phyloP scores from a whole-genome alignment of 2,113 vertebrate species.

The Zosterops borbonicus region DNA sequence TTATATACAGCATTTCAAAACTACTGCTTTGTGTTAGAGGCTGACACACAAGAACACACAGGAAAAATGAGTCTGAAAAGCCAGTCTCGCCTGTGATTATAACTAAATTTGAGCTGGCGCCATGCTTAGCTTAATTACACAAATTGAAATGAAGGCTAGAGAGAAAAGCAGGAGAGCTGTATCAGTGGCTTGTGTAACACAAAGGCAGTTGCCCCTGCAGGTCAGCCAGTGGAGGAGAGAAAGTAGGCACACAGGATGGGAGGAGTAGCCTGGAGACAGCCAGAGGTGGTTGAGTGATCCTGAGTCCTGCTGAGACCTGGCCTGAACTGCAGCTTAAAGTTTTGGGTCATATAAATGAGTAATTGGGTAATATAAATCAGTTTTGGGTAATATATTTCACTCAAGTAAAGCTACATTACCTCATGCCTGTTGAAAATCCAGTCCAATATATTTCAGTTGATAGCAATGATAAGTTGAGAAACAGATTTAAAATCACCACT shows the following conservation, averaged over 20 bases:
- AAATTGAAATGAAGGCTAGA: background rate
- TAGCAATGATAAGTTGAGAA: background rate
- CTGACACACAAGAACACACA: background rate
- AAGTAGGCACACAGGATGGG: background rate
- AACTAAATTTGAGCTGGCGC: background rate
- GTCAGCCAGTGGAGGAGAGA: background rate
- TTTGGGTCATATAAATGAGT: background rate
- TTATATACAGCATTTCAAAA: background rate
- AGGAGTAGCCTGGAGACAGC: background rate
- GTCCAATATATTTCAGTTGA: background rate
- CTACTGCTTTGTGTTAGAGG: background rate
- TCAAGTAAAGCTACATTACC: background rate
- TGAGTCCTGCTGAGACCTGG: rapidly evolving
- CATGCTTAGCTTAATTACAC: background rate
- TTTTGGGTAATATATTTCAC: background rate
- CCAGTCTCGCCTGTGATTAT: background rate
- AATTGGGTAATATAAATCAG: background rate
- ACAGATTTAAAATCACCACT: background rate
- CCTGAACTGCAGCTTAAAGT: background rate
- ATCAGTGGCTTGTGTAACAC: background rate
- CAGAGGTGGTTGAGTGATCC: background rate
- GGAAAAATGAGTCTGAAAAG: background rate
- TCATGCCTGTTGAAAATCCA: background rate
- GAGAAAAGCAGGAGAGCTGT: background rate
- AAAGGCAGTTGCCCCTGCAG: background rate